Conservation (phyloP, 2,113 vertebrate species). For the Bufo bufo region DNA sequence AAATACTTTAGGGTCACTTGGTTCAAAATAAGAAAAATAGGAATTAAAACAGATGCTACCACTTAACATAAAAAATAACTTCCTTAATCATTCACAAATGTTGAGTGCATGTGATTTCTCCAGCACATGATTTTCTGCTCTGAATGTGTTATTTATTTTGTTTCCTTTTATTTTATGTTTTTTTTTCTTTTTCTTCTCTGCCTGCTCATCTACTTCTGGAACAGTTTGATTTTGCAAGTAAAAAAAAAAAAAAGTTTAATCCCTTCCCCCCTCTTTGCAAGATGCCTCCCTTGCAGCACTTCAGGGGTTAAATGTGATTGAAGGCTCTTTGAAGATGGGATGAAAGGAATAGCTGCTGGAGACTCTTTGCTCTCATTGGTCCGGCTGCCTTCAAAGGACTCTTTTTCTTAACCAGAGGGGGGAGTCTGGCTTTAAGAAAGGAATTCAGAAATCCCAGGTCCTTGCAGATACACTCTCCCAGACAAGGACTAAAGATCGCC, state of each 20-base stretch:
- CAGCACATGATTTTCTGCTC: constrained; percentile 46
- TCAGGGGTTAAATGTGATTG: constrained; percentile 56
- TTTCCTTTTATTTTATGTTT: neutral
- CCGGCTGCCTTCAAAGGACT: constrained; percentile 57
- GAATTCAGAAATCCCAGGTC: constrained; percentile 59
- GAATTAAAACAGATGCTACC: constrained; percentile 57
- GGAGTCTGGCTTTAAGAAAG: constrained; percentile 60
- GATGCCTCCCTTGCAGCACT: constrained; percentile 33
- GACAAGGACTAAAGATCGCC: neutral
- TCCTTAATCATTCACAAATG: constrained; percentile 58
- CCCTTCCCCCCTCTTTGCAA: constrained; percentile 14
- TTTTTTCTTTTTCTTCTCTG: neutral
- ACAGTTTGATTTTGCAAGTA: constrained; percentile 47
- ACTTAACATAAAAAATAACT: constrained; percentile 52
- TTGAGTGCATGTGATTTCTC: constrained; percentile 34
- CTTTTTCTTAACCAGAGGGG: constrained; percentile 59
- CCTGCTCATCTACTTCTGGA: constrained; percentile 29
- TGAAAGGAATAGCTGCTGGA: constrained; percentile 59
- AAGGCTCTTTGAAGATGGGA: constrained; percentile 59
- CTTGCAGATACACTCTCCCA: constrained; percentile 3
- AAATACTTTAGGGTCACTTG: constrained; percentile 31
- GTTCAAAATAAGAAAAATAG: constrained; percentile 52
- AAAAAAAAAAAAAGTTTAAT: neutral
- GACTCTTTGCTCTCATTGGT: constrained; percentile 48
- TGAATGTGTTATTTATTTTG: constrained; percentile 32